Conservation (phyloP, 1,140 invertebrate genomes). For the Bactericera cockerelli region DNA sequence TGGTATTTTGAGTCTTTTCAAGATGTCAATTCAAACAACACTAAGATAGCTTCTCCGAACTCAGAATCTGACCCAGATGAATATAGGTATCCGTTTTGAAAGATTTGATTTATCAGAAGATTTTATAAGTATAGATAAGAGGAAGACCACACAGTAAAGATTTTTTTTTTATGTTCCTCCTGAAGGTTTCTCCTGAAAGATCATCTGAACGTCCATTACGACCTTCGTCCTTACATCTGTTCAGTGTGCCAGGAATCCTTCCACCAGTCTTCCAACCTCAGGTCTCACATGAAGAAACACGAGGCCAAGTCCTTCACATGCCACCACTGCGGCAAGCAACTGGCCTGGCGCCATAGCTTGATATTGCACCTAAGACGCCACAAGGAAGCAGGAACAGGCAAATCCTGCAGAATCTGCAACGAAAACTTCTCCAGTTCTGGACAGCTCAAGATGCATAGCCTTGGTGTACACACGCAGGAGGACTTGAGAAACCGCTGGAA, state of each 20-base stretch:
- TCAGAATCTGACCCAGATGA: too few species aligned
- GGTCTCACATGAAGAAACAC: slow-evolving; percentile 24
- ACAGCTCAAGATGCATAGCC: not conserved
- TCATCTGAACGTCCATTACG: not conserved
- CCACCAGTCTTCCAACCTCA: slow-evolving; percentile 29
- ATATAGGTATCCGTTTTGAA: too few species aligned
- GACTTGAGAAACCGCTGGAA: not conserved
- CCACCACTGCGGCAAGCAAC: slow-evolving; percentile 27
- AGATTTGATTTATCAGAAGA: too few species aligned
- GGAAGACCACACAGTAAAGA: too few species aligned
- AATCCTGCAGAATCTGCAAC: not conserved
- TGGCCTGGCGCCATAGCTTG: too few species aligned
- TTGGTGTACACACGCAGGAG: not conserved
- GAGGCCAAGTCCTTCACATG: slow-evolving; percentile 30
- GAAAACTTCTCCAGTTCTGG: not conserved
- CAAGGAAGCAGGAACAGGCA: not conserved
- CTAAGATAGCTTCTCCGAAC: too few species aligned
- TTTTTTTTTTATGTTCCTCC: too few species aligned
- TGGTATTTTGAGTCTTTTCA: too few species aligned
- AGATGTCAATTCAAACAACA: too few species aligned
- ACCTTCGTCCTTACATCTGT: slow-evolving; percentile 10
- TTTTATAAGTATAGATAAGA: too few species aligned
- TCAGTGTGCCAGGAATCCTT: slow-evolving; percentile 34
- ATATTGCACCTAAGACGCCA: not conserved
- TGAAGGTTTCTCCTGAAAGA: not conserved